A percentile compares a stretch with the other conserved stretches of the same genome.
Evolutionary conservation across 2,113 vertebrate genomes (phyloP).

Genomic region (Marcusenius ussheri): DNA sequence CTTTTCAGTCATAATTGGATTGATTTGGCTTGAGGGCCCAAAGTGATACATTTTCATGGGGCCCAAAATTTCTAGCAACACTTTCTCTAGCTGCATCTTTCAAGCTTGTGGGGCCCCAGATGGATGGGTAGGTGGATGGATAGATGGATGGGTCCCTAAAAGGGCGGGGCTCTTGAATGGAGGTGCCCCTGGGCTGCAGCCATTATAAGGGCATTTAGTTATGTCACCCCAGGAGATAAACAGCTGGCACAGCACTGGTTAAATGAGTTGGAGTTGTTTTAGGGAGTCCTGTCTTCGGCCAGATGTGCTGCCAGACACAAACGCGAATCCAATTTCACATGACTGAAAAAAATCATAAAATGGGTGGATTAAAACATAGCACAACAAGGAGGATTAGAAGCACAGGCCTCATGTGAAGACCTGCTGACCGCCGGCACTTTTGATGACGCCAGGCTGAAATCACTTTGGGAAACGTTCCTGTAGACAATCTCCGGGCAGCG

Average conservation of each 20-base stretch:
- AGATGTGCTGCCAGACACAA: background rate
- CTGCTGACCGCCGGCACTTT: background rate
- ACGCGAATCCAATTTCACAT: background rate
- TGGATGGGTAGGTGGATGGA: background rate
- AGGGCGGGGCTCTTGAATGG: background rate
- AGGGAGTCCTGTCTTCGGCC: background rate
- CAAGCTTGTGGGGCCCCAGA: background rate
- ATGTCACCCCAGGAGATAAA: background rate
- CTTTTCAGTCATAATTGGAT: background rate
- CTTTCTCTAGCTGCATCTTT: background rate
- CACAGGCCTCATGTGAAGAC: background rate
- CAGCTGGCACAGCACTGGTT: background rate
- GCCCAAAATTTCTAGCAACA: background rate
- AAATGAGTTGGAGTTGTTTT: background rate
- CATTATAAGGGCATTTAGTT: background rate
- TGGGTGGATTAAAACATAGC: background rate
- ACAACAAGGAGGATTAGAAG: background rate
- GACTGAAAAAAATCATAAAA: background rate
- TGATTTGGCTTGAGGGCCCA: background rate
- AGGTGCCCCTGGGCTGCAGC: background rate
- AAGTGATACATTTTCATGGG: background rate
- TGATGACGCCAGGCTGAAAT: background rate
- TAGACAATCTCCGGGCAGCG: background rate
- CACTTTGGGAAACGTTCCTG: background rate
- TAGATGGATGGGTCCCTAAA: background rate